Evolutionary conservation across 1,140 invertebrate genomes (phyloP).

Genomic region (Pygmarrhopalites habei): DNA sequence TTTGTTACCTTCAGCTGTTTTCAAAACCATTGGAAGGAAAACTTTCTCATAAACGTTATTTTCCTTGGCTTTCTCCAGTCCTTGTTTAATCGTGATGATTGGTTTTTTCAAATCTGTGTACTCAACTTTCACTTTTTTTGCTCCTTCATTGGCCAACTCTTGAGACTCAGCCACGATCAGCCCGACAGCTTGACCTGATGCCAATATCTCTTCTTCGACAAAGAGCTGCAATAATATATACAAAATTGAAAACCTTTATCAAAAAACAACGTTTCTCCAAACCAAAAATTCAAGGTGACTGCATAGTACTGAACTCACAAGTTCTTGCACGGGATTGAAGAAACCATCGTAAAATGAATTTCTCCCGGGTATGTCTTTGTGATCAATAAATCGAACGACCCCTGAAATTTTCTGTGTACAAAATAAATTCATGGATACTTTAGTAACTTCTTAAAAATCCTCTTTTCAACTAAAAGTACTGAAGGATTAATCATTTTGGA

Average conservation of each 20-base stretch:
- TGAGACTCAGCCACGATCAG: constrained; percentile 45
- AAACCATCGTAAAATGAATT: constrained; percentile 35
- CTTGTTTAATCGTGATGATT: constrained; percentile 44
- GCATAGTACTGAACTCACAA: too few relatives aligned
- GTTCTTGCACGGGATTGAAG: neutral
- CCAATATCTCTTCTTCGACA: constrained; percentile 46
- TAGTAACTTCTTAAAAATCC: too few relatives aligned
- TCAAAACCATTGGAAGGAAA: neutral
- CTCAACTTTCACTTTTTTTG: constrained; percentile 43
- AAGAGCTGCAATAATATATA: too few relatives aligned
- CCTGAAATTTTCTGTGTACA: constrained; percentile 42
- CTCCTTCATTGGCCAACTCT: constrained; percentile 45
- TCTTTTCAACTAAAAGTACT: too few relatives aligned
- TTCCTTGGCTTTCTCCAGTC: constrained; percentile 1
- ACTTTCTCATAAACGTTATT: neutral
- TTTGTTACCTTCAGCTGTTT: neutral
- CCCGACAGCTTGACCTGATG: constrained; percentile 50
- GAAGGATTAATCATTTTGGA: too few relatives aligned
- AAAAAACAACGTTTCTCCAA: too few relatives aligned
- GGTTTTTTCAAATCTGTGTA: constrained; percentile 44
- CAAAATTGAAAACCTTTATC: too few relatives aligned
- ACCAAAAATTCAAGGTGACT: too few relatives aligned
- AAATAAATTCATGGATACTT: too few relatives aligned
- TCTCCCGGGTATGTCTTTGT: constrained; percentile 45
- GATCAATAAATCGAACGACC: constrained; percentile 44